phyloP scores from a whole-genome alignment of 2,888 invertebrate species.

The Nasonia oneida region DNA sequence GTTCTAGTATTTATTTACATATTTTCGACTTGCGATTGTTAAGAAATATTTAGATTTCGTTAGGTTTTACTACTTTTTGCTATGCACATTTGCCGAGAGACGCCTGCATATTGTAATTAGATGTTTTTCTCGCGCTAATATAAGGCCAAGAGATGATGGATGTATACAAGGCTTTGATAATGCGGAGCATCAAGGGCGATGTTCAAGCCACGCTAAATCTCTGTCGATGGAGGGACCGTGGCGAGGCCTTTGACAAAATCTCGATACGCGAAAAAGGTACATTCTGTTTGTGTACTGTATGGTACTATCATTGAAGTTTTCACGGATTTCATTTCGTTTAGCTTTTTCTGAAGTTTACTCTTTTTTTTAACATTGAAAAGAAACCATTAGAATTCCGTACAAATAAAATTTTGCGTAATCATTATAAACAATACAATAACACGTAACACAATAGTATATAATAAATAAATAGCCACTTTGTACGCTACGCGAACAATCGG shows the following conservation, averaged over 20 bases:
- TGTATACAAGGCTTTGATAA: conserved; percentile 34
- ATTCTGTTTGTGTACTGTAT: neutral
- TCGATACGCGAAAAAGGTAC: neutral
- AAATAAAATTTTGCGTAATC: neutral
- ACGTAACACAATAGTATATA: neutral
- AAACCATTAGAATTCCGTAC: neutral
- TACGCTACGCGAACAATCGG: neutral
- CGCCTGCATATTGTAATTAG: neutral
- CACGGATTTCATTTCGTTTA: neutral
- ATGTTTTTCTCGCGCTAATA: neutral
- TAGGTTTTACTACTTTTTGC: neutral
- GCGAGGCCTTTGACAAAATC: conserved; percentile 45
- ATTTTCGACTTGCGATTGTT: conserved; percentile 34
- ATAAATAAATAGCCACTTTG: neutral
- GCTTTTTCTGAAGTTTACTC: neutral
- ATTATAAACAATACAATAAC: neutral
- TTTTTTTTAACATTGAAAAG: neutral
- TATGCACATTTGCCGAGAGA: neutral
- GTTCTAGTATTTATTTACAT: conserved; percentile 38
- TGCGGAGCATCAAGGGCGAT: conserved; percentile 33
- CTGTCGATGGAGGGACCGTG: conserved; percentile 53
- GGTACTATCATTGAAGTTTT: neutral
- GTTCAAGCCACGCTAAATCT: conserved; percentile 38
- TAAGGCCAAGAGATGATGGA: conserved; percentile 57
- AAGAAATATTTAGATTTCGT: neutral